A percentile compares a stretch with the other conserved stretches of the same genome.
These are phyloP conservation scores for Ashinkailepas kermadecensis DNA, from an alignment of 2,888 invertebrate genomes.

Conservation along the genomic window DNA sequence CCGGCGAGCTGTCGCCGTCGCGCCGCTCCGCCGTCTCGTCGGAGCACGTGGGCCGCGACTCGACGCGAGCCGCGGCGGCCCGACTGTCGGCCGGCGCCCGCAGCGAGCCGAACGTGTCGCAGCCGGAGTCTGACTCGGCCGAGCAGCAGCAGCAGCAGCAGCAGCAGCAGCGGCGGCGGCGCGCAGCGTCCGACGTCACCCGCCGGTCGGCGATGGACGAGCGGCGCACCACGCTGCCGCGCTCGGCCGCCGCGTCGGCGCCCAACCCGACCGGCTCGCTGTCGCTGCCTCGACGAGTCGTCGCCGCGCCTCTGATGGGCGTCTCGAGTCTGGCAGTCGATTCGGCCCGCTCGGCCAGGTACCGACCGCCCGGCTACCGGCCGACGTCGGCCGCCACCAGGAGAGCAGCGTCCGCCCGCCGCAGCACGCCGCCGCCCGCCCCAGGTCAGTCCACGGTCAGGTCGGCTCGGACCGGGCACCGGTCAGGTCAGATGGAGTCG, in stretches of 20 bases:
- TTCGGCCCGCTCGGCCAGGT: background rate
- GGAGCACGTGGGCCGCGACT: slow-evolving; percentile 34
- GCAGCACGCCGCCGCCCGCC: background rate
- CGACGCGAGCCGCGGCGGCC: slow-evolving; percentile 33
- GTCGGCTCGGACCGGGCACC: background rate
- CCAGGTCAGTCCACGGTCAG: background rate
- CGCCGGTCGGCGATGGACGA: background rate
- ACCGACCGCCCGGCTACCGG: slow-evolving; percentile 7
- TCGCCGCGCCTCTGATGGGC: slow-evolving; percentile 28
- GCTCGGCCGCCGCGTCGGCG: slow-evolving; percentile 28
- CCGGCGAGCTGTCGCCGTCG: background rate
- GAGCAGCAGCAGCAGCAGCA: background rate
- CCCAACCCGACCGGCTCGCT: slow-evolving; percentile 30
- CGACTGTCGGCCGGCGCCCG: slow-evolving; percentile 32
- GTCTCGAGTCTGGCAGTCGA: slow-evolving; percentile 28
- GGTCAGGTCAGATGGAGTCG: background rate
- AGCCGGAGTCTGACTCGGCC: background rate
- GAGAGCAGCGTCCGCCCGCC: background rate
- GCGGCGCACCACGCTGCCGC: slow-evolving; percentile 32
- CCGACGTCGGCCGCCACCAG: background rate
- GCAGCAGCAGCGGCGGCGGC: background rate
- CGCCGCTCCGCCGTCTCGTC: slow-evolving; percentile 31
- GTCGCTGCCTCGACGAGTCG: slow-evolving; percentile 21
- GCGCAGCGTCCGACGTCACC: background rate
- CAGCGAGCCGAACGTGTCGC: slow-evolving; percentile 23